phyloP scores from a whole-genome alignment of 1,140 invertebrate species.

The Melitaea cinxia region DNA sequence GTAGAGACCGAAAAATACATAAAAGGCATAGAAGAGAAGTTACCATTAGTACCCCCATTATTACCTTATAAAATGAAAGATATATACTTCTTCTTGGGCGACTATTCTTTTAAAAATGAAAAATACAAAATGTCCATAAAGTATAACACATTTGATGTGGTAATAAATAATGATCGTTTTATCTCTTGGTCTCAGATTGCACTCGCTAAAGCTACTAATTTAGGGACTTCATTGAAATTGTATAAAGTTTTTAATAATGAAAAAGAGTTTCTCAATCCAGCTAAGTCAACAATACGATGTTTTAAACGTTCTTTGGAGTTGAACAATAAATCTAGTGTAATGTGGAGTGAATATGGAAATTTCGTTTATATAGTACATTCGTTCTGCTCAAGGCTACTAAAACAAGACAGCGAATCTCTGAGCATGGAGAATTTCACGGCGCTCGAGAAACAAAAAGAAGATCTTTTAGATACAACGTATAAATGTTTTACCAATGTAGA shows the following conservation, averaged over 20 bases:
- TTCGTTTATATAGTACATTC: slow-evolving; percentile 94
- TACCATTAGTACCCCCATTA: slow-evolving; percentile 78
- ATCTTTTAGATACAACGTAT: slow-evolving; percentile 88
- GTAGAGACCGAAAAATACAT: slow-evolving; percentile 86
- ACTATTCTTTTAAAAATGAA: slow-evolving; percentile 95
- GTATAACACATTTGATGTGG: slow-evolving; percentile 92
- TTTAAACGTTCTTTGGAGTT: slow-evolving; percentile 90
- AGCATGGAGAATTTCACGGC: slow-evolving; percentile 90
- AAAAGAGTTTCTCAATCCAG: slow-evolving; percentile 87
- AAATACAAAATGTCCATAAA: slow-evolving; percentile 89
- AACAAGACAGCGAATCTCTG: slow-evolving; percentile 88
- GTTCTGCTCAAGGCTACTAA: slow-evolving; percentile 91
- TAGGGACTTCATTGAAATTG: slow-evolving; percentile 92
- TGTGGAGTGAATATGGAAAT: slow-evolving; percentile 95
- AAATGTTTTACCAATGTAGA: slow-evolving; percentile 90
- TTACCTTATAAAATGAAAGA: slow-evolving; percentile 84
- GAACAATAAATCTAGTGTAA: slow-evolving; percentile 86
- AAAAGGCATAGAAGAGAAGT: slow-evolving; percentile 82
- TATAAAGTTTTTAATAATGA: slow-evolving; percentile 85
- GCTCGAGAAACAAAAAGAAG: slow-evolving; percentile 88
- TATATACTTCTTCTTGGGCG: slow-evolving; percentile 94
- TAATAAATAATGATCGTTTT: slow-evolving; percentile 88
- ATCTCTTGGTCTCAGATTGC: slow-evolving; percentile 97
- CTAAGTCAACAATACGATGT: slow-evolving; percentile 88
- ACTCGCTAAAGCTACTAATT: slow-evolving; percentile 88